Base-by-base conservation (phyloP, 2,113 vertebrate genomes). In the Zeus faber region DNA sequence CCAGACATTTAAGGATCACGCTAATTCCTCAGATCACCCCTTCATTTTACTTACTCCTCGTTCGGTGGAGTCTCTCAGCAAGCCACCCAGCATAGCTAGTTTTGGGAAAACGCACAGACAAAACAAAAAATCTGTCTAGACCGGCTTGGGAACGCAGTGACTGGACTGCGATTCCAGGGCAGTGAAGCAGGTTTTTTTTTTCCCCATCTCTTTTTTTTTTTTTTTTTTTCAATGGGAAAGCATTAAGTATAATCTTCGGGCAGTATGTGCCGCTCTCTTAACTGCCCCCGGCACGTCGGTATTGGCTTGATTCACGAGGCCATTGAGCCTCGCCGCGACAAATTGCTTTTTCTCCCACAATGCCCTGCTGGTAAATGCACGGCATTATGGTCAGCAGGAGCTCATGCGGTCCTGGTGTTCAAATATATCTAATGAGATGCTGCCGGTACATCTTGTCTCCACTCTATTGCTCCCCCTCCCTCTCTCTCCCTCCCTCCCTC, bases 341-440 rank as follows among this genome's bases (percentile, higher is more conserved):
- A 85, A 78, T 78, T 72, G 75, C 82, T 83, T 83, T 79, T 83
- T 77, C 70, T 62, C 77, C 79, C 77, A 81, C 72, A 75, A 84
- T 76, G 73, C 62, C 69, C 58, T 0, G 45, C 67, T 72, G 29
- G 56, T 74, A 77, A 71, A 68, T 50, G 67, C 54, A 44, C 47
- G 49, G 67, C 77, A 74, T 76, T 65, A 67, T 63, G 70, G 79
- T 74, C 75, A 76, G 65, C 39, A 6, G 58, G 78, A 72, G 66
- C 61, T 71, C 62, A 49, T 21, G 27, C 52, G 33, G 44, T 49
- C 62, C 71, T 47, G 46, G 67, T 69, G 74, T 70, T 76, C 59
- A 68, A 77, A 83, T 65, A 65, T 62, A 77, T 72, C 58, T 58
- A 53, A 72, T 54, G 65, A 75, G 49, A 71, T 73, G 62, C 37